These are phyloP conservation scores for Anoplius nigerrimus DNA, from an alignment of 2,888 invertebrate genomes.

Conservation along the genomic window DNA sequence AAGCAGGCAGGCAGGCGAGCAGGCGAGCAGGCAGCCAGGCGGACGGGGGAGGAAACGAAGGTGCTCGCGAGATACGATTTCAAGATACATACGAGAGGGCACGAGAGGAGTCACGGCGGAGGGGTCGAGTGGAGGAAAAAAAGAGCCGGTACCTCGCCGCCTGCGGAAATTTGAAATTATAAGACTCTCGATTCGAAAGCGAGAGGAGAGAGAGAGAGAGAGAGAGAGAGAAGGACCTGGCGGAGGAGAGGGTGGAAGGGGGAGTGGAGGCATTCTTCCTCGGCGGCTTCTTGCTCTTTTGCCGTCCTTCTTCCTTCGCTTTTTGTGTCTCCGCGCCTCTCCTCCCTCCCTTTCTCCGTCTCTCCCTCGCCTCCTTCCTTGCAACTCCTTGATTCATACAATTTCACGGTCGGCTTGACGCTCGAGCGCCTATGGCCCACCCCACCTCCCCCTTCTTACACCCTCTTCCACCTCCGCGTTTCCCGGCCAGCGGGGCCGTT, in stretches of 20 bases:
- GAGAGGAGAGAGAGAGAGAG: constrained; percentile 8
- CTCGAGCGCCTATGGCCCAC: constrained; percentile 58
- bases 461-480: constrained; percentile 12
- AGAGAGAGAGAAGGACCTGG: constrained; percentile 6
- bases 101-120: neutral
- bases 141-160: constrained; percentile 7
- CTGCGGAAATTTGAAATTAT: constrained; percentile 69
- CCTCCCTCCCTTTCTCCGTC: constrained; percentile 24
- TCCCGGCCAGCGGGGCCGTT: constrained; percentile 38
- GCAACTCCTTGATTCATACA: constrained; percentile 72
- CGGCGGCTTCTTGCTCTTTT: constrained; percentile 43
- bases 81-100: constrained; percentile 10
- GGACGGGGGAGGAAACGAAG: constrained; percentile 1
- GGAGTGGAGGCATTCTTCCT: constrained; percentile 31
- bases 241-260: neutral
- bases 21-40: constrained; percentile 6
- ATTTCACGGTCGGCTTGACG: constrained; percentile 74
- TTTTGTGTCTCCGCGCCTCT: constrained; percentile 56
- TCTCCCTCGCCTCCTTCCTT: constrained; percentile 26
- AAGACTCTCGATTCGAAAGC: constrained; percentile 49
- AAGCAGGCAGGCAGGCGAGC: constrained; percentile 6
- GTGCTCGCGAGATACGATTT: constrained; percentile 21
- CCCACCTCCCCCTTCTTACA: neutral
- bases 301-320: constrained; percentile 47
- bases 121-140: constrained; percentile 21